Base-by-base conservation (phyloP, 23 tunicate species). In the Oikopleura dioica region DNA sequence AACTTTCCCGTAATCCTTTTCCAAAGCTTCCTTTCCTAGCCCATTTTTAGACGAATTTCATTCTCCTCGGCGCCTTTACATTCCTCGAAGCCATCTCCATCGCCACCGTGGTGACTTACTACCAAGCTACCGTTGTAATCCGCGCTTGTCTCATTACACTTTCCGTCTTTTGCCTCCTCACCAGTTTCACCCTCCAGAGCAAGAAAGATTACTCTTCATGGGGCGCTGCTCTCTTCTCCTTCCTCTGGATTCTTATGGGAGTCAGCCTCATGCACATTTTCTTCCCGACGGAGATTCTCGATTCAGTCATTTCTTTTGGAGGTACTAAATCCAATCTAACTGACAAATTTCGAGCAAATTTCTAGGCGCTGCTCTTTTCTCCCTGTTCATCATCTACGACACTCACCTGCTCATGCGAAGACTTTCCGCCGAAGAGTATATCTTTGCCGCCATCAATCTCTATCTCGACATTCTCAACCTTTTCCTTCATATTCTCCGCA, bases 381-480 rank as follows among this genome's bases (percentile, higher is more conserved):
- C 87, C 44, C 77, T 87, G 80, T 87, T 87, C 67, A 87, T 87
- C 81, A 83, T 87, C 67, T 87, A 79, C 79, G 95, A 87, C 82
- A 87, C 95, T 1, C 87, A 87, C 84, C 58, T 87, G 78, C 75
- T 87, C 35, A 87, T 87, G 95, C 38, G 37, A 29, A 76, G 85
- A 1, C 79, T 83, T 35, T 83, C 87, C 34, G 87, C 95, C 16
- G 95, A 87, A 67, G 95, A 87, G 35, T 83, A 87, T 77, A 76
- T 87, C 35, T 32, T 87, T 26, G 95, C 95, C 0, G 79, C 95
- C 44, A 87, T 87, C 83, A 87, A 80, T 75, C 84, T 87, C 51
- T 87, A 87, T 68, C 95, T 87, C 30, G 95, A 87, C 59, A 84
- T 87, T 77, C 81, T 87, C 81, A 87, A 87, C 68, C 84, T 87